Percentiles rank a stretch among this genome's conserved stretches.
These are phyloP conservation scores for Xiphorhynchus elegans DNA, from an alignment of 2,113 vertebrate genomes.

Conservation along the genomic window DNA sequence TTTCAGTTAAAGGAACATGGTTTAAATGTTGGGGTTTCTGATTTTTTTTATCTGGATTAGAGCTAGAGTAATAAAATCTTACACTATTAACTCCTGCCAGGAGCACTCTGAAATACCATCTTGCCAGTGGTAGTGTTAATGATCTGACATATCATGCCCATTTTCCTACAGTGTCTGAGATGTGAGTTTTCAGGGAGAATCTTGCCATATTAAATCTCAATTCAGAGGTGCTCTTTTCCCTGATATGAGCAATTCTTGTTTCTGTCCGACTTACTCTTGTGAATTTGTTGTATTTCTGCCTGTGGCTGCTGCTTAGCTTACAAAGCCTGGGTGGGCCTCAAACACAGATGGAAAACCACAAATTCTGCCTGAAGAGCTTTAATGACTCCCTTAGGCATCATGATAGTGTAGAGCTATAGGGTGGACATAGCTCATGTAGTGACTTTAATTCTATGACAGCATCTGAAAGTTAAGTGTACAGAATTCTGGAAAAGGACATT, in stretches of 20 bases:
- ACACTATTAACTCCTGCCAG: neutral
- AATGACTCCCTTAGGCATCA: neutral
- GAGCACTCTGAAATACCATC: neutral
- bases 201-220: neutral
- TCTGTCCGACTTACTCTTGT: neutral
- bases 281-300: neutral
- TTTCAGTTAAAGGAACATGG: neutral
- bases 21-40: neutral
- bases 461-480: neutral
- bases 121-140: neutral
- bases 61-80: neutral
- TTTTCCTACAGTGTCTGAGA: neutral
- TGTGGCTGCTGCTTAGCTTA: neutral
- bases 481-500: neutral
- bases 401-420: neutral
- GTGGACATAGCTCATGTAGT: neutral
- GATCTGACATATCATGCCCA: neutral
- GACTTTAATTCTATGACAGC: neutral
- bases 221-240: neutral
- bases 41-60: neutral
- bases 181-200: neutral
- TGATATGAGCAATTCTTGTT: neutral
- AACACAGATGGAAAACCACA: neutral
- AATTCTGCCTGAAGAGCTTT: neutral
- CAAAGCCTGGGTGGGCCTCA: neutral